phyloP scores from a whole-genome alignment of 2,797 vertebrate species.

The Danio jaintianensis region DNA sequence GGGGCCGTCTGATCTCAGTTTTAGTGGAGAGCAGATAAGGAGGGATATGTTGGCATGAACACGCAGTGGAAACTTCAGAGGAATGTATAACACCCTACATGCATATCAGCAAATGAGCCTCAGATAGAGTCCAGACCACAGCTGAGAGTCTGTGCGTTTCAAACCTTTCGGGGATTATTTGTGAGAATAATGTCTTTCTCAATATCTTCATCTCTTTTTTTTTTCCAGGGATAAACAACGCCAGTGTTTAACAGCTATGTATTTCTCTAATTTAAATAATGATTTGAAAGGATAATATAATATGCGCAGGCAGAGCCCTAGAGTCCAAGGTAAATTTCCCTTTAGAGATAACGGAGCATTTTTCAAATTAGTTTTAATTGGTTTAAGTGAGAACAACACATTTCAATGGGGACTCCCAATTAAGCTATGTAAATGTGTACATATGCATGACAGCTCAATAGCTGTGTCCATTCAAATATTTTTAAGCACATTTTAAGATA shows the following conservation, averaged over 20 bases:
- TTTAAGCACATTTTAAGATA: too few relatives aligned
- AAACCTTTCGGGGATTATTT: background rate
- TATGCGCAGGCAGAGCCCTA: background rate
- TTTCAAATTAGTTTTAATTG: conserved; percentile 3
- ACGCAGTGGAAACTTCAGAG: conserved; percentile 39
- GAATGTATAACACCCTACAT: conserved; percentile 22
- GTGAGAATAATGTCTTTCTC: background rate
- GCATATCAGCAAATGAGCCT: conserved; percentile 17
- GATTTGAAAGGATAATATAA: background rate
- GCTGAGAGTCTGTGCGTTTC: background rate
- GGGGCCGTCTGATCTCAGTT: conserved; percentile 63
- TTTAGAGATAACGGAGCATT: background rate
- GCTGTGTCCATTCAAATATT: too few relatives aligned
- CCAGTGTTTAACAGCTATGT: too few relatives aligned
- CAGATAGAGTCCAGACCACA: conserved; percentile 6
- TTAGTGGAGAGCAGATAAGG: conserved; percentile 61
- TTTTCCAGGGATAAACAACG: too few relatives aligned
- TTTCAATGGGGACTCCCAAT: background rate
- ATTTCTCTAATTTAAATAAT: background rate
- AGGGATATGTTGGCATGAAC: conserved; percentile 61
- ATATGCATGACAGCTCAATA: background rate
- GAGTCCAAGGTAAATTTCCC: background rate
- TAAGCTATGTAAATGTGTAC: background rate
- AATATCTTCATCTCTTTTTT: background rate
- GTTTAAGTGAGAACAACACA: background rate